Evolutionary conservation across 2,113 vertebrate genomes (phyloP), one percentile per base, ranked within the genome.

Genomic region (Tor tambroides): DNA sequence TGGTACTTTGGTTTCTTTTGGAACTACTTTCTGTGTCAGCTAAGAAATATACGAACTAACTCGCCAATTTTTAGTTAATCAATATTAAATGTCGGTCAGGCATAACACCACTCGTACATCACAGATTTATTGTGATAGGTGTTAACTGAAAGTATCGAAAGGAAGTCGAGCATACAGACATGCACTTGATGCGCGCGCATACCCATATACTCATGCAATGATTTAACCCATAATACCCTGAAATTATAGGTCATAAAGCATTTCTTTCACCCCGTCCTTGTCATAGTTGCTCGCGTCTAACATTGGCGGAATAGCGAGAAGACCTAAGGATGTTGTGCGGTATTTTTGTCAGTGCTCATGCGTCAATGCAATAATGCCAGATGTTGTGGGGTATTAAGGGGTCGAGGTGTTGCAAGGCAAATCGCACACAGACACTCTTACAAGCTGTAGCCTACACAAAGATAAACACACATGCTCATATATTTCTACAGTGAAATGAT

Each of bases 311-410:
- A 11, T 10, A 63, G 19, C 9, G 26, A 49, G 38, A 5, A 69
- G 26, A 83, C 49, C 26, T 67, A 80, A 63, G 11, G 32, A 63
- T 51, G 26, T 15, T 43, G 41, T 32, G 26, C 80, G 26, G 15
- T 67, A 14, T 49, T 69, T 46, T 21, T 69, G 43, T 51, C 56
- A 26, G 78, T 61, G 19, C 35, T 80, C 61, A 28, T 67, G 61
- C 61, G 17, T 49, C 38, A 65, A 56, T 19, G 75, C 6, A 46
- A 77, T 21, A 4, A 6, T 35, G 59, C 28, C 84, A 86, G 74
- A 69, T 86, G 84, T 86, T 79, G 10, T 14, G 12, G 30, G 46
- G 67, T 69, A 35, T 79, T 65, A 77, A 67, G 46, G 54, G 75
- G 61, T 79, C 84, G 84, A 12, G 19, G 15, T 49, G 56, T 41